A percentile compares a stretch with the other conserved stretches of the same genome.
phyloP scores from a whole-genome alignment of 64 coral and sea anemone genomes.

The Pocillopora verrucosa region DNA sequence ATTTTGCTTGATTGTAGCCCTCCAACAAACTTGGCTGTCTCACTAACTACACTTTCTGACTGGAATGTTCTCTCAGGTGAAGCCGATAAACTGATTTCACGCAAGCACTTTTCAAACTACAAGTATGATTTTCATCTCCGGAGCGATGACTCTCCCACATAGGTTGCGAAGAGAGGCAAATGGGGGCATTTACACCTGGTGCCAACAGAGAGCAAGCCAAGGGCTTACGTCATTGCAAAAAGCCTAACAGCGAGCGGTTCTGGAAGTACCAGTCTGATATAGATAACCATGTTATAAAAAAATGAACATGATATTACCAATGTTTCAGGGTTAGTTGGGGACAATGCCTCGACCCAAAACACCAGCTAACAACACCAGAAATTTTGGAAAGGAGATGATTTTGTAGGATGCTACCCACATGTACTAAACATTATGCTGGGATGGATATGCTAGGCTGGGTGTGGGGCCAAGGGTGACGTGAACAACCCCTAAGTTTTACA shows the following conservation, averaged over 20 bases:
- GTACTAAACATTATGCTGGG: constrained; percentile 20
- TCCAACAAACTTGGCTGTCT: neutral
- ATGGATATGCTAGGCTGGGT: constrained; percentile 32
- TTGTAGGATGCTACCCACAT: no score
- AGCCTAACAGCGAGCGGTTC: neutral
- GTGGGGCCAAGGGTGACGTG: constrained; percentile 19
- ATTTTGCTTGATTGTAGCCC: constrained; percentile 11
- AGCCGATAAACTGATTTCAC: no score
- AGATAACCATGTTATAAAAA: neutral
- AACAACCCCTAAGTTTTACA: neutral
- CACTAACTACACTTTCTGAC: neutral
- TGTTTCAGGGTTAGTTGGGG: neutral
- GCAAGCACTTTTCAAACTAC: no score
- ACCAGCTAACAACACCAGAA: no score
- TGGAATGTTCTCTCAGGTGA: no score
- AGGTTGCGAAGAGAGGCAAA: no score
- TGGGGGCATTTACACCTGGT: no score
- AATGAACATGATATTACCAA: neutral
- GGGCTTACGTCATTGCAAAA: no score
- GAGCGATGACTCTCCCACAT: no score
- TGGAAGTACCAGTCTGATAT: neutral
- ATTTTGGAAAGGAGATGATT: neutral
- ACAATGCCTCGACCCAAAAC: no score
- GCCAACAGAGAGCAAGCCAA: no score
- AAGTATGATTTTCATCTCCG: no score